These are phyloP conservation scores for Alouatta palliata DNA, from an alignment of 2,113 vertebrate species.

Conservation along the genomic window DNA sequence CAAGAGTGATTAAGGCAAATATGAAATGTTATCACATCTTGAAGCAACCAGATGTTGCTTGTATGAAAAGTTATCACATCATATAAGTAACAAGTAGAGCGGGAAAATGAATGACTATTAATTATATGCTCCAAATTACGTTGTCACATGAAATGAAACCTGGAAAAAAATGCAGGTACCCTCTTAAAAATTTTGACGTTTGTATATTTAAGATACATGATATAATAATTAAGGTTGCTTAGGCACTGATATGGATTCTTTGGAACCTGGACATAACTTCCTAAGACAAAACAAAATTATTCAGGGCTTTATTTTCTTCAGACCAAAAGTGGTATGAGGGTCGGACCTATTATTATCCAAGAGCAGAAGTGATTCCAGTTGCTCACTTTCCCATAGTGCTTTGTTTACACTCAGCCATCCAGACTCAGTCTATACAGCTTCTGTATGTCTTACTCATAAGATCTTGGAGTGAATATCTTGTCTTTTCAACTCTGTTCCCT, in stretches of 20 bases:
- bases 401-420: background rate
- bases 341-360: background rate
- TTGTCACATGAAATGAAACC: background rate
- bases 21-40: background rate
- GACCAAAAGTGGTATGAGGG: background rate
- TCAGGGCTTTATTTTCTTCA: background rate
- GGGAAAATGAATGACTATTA: background rate
- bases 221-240: background rate
- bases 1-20: background rate
- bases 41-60: background rate
- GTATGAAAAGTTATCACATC: background rate
- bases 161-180: background rate
- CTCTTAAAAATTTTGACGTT: background rate
- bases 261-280: background rate
- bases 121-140: background rate
- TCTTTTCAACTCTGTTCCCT: background rate
- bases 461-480: background rate
- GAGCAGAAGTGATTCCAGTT: background rate
- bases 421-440: background rate
- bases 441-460: background rate
- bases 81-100: background rate
- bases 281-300: background rate
- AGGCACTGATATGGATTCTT: background rate
- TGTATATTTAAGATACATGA: background rate
- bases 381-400: background rate